phyloP scores from a whole-genome alignment of 2,113 vertebrate genomes.

The Myiopsitta monachus region DNA sequence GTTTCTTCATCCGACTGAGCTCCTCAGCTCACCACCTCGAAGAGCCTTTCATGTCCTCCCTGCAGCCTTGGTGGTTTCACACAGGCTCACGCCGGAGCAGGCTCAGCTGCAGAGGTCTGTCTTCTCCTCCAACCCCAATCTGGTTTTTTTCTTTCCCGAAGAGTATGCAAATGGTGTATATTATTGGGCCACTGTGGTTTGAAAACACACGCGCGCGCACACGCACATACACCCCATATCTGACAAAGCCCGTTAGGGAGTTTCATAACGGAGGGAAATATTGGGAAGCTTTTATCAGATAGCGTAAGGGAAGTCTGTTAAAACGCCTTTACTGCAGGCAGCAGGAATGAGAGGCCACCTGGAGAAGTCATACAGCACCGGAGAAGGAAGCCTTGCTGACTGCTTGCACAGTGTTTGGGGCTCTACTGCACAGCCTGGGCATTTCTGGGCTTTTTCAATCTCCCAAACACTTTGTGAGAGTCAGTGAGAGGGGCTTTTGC shows the following conservation, averaged over 20 bases:
- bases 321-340: conserved; percentile 49
- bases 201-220: conserved; percentile 52
- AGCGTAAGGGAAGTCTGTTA: conserved; percentile 63
- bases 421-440: neutral
- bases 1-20: neutral
- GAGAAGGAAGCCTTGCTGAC: conserved; percentile 33
- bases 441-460: neutral
- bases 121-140: neutral
- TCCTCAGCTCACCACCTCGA: neutral
- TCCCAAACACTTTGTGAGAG: neutral
- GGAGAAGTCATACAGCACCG: conserved; percentile 36
- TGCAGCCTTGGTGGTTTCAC: neutral
- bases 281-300: conserved; percentile 65
- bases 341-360: conserved; percentile 55
- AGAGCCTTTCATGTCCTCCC: neutral
- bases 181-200: conserved; percentile 57
- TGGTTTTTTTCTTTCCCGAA: neutral
- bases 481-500: neutral
- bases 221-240: conserved; percentile 38
- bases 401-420: neutral
- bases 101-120: neutral
- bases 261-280: conserved; percentile 67
- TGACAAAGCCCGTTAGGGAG: conserved; percentile 49
- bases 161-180: conserved; percentile 41
- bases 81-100: accelerated